Evolutionary conservation across 2,797 vertebrate species (phyloP).

Genomic region (Gadopsis marmoratus): DNA sequence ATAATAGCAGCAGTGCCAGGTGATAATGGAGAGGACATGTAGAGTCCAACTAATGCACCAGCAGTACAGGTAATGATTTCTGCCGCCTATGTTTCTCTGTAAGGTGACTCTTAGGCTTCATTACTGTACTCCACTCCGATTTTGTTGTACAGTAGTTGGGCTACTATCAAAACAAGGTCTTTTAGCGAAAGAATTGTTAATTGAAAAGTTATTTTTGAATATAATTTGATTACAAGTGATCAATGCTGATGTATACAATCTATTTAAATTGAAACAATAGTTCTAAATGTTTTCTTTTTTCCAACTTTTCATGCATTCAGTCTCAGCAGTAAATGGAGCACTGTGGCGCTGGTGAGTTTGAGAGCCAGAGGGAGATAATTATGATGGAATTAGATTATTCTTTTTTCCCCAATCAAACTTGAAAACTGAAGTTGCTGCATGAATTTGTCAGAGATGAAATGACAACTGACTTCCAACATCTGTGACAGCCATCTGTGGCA

Average conservation of each 20-base stretch:
- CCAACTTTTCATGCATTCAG: slow-evolving; percentile 7
- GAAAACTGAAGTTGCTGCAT: slow-evolving; percentile 43
- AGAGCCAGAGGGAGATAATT: slow-evolving; percentile 58
- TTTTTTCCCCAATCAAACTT: slow-evolving; percentile 30
- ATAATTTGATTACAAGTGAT: neutral
- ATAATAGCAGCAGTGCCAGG: neutral
- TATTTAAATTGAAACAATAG: neutral
- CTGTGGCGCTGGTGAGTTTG: slow-evolving; percentile 39
- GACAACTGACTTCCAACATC: slow-evolving; percentile 54
- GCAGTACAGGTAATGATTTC: slow-evolving; percentile 1
- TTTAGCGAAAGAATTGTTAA: slow-evolving; percentile 6
- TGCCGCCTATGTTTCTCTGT: neutral
- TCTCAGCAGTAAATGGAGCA: slow-evolving; percentile 39
- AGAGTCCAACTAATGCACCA: neutral
- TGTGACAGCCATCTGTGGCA: slow-evolving; percentile 47
- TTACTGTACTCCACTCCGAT: neutral
- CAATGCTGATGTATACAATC: neutral
- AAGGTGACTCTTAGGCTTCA: neutral
- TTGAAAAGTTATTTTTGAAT: slow-evolving; percentile 29
- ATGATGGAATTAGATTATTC: slow-evolving; percentile 48
- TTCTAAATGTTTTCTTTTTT: neutral
- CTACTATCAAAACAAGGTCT: neutral
- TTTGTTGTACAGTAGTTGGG: neutral
- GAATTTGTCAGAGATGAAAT: slow-evolving; percentile 55
- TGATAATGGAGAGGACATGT: neutral